Evolutionary conservation across 2,888 invertebrate genomes (phyloP), one percentile per base, ranked within the genome.

Genomic region (Linnaemya vulpina): DNA sequence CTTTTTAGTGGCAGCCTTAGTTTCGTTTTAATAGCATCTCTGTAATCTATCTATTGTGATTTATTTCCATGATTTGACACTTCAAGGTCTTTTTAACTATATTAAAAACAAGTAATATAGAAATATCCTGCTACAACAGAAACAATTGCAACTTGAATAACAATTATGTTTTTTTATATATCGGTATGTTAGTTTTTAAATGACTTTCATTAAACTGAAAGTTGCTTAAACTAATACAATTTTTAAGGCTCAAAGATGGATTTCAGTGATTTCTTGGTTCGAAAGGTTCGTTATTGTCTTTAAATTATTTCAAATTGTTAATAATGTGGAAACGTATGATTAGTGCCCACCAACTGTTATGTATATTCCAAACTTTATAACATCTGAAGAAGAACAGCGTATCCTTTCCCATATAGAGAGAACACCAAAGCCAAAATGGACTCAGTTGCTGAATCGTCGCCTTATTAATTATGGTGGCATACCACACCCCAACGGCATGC

Each of bases 391-490:
- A 90, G 96, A 97, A 91, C 92, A 94, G 70, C 91, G 93, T 30
- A 94, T 99, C 84, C 89, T 98, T 63, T 94, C 94, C 46, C 94
- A 95, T 87, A 95, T 99, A 30, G 95, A 97, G 89, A 93, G 93
- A 51, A 95, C 95, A 11, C 99, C 99, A 90, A 96, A 95, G 89
- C 98, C 99, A 10, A 98, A 98, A 93, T 99, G 99, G 99, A 98
- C 98, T 1, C 96, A 96, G 90, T 93, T 99, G 53, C 95, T 96
- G 22, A 96, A 98, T 90, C 94, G 99, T 87, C 94, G 98, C 86
- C 93, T 99, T n/a, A 98, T 99, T 91, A 99, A 99, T 92, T 99
- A 99, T 95, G 99, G 99, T 30, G 99, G 99, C 0, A 93, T 98
- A 77, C 98, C 99, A 0, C 98, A 98, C 91, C 94, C 94, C 17